A percentile compares a stretch with the other conserved stretches of the same genome.
Conservation (phyloP, 1,140 invertebrate species). For the Drosophila kepulauana region DNA sequence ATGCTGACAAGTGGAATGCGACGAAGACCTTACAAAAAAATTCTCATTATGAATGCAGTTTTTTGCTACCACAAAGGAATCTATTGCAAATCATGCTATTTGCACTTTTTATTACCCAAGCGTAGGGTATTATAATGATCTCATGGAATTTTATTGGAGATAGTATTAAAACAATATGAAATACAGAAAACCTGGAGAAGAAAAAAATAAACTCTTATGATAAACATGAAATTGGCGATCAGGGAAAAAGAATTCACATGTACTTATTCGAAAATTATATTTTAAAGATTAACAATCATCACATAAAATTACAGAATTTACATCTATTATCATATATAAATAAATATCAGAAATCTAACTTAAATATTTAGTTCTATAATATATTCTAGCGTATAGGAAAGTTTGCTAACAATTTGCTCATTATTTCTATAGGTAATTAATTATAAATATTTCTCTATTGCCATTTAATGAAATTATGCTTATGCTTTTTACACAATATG, state of each 20-base stretch:
- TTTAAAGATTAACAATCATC: background rate
- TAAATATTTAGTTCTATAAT: background rate
- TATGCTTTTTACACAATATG: background rate
- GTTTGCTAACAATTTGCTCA: background rate
- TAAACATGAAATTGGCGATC: too few relatives aligned
- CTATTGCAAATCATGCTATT: constrained; percentile 35
- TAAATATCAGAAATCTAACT: background rate
- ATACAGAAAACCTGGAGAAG: too few relatives aligned
- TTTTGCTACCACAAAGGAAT: constrained; percentile 15
- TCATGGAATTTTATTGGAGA: background rate
- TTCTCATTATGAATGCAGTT: constrained; percentile 25
- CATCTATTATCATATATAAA: too few relatives aligned
- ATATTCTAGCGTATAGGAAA: background rate
- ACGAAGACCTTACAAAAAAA: constrained; percentile 12
- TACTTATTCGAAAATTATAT: background rate
- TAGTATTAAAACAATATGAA: background rate
- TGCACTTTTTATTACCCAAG: background rate
- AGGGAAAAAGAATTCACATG: too few relatives aligned
- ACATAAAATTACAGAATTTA: too few relatives aligned
- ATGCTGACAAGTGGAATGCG: constrained; percentile 45
- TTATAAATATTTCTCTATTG: background rate
- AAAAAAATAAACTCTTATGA: too few relatives aligned
- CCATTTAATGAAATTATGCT: constrained; percentile 1
- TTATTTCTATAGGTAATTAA: background rate
- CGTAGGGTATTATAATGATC: constrained; percentile 8